These are phyloP conservation scores for Oceanodroma tethys DNA, from an alignment of 2,113 vertebrate genomes.

Conservation along the genomic window DNA sequence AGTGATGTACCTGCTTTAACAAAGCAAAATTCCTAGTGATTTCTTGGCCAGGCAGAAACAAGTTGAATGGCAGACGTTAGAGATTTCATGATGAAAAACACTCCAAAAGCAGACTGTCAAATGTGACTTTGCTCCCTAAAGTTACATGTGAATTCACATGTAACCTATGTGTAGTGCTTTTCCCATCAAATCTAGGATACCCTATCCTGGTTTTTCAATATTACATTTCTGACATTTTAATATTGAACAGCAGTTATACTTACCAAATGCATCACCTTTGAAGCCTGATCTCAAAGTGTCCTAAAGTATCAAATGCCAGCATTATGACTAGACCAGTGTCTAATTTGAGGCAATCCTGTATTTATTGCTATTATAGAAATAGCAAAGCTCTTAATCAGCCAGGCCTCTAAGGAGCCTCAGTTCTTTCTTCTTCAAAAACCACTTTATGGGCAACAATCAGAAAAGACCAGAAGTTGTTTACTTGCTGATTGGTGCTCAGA, in stretches of 20 bases:
- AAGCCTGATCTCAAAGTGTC: not conserved
- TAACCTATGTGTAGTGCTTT: not conserved
- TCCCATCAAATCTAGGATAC: not conserved
- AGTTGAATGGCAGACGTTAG: not conserved
- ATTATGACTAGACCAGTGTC: not conserved
- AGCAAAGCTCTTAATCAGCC: not conserved
- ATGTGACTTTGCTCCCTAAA: not conserved
- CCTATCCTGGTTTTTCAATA: not conserved
- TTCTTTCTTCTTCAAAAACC: not conserved
- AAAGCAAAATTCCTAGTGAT: not conserved
- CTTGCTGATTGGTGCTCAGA: not conserved
- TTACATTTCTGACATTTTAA: not conserved
- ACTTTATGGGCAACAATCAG: not conserved
- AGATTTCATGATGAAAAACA: not conserved
- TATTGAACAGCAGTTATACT: not conserved
- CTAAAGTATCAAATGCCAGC: not conserved
- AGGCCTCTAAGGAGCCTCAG: not conserved
- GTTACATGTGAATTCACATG: fast-evolving
- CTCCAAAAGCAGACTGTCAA: not conserved
- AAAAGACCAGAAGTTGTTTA: not conserved
- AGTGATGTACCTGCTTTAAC: not conserved
- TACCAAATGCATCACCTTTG: not conserved
- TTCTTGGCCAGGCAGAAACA: not conserved
- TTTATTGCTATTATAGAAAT: not conserved
- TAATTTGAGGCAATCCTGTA: not conserved